Base-by-base conservation (phyloP, 2,797 vertebrate species). In the Pangasius krempfi region DNA sequence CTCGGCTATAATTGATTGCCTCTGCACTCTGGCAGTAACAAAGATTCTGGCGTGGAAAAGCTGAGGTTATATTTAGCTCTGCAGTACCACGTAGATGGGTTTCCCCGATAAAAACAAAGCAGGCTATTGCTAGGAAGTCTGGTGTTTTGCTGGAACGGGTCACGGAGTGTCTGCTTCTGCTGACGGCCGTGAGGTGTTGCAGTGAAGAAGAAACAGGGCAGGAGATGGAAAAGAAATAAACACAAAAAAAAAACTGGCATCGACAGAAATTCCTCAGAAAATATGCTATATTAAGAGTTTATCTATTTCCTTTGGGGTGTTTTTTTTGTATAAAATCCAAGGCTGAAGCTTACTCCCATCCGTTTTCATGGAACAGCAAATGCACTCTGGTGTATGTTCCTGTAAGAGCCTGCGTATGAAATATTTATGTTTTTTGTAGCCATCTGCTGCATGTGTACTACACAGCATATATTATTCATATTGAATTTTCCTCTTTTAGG, bases 371-470 rank as follows among this genome's bases (percentile, higher is more conserved):
- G 58, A 13, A 85, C 50, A 33, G 62, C 68, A 5, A 88, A 89
- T 86, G 27, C 25, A 54, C 89, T 82, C 64, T 86, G 72, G n/a
- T 85, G 79, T 83, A 80, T 80, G 87, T 88, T 88, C 73, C 89
- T 82, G n/a, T 64, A 89, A 90, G 89, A 89, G 90, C 72, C 72
- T 80, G 50, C 0, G 62, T 85, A 83, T 92, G 80, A 93, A 93
- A 91, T 92, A 92, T 92, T 91, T 1, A 93, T 73, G 44, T n/a
- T 90, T 58, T 90, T 89, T 86, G 87, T 87, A 87, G 86, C 89
- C 88, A 86, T 88, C 88, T 90, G 87, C 81, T 2, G 37, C 25
- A 75, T 84, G 83, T 90, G 89, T 91, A 90, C 87, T 91, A 92
- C 86, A 88, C 44, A 0, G 12, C 75, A 83, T 92, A 78, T 86